These are phyloP conservation scores for Aplysia californica DNA, from an alignment of 1,140 invertebrate species.

Conservation along the genomic window DNA sequence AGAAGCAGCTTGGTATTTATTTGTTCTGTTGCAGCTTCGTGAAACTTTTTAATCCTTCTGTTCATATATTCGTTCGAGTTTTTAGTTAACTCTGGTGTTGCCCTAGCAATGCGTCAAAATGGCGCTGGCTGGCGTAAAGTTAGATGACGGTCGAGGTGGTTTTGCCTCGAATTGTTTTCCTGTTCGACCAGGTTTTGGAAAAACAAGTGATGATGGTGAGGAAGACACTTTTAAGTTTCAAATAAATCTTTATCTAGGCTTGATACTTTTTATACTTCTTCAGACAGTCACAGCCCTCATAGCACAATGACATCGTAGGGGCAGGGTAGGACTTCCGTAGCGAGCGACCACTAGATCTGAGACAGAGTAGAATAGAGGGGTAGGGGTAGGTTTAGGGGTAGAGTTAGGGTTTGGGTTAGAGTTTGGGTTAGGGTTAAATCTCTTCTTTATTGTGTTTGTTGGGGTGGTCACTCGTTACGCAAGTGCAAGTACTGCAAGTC, in stretches of 20 bases:
- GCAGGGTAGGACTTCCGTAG: background rate
- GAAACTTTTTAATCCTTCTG: background rate
- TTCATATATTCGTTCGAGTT: background rate
- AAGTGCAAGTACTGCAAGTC: no score
- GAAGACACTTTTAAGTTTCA: constrained; percentile 37
- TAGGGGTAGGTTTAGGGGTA: no score
- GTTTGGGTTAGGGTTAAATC: no score
- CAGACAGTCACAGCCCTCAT: background rate
- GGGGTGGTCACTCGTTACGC: no score
- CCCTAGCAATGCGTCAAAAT: constrained; percentile 63
- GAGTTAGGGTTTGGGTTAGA: no score
- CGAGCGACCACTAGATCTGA: no score
- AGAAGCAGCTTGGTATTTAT: background rate
- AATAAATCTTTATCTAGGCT: background rate
- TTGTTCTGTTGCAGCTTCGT: background rate
- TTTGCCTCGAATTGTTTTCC: constrained; percentile 63
- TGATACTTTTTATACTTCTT: background rate
- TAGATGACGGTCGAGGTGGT: constrained; percentile 45
- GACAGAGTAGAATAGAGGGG: no score
- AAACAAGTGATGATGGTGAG: constrained; percentile 13
- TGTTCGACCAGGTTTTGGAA: constrained; percentile 39
- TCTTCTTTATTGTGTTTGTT: no score
- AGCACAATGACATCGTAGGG: background rate
- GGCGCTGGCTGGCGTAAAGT: constrained; percentile 58
- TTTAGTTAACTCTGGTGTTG: constrained; percentile 23